Conservation (phyloP, 2,797 vertebrate genomes). For the Rhinophrynus dorsalis region DNA sequence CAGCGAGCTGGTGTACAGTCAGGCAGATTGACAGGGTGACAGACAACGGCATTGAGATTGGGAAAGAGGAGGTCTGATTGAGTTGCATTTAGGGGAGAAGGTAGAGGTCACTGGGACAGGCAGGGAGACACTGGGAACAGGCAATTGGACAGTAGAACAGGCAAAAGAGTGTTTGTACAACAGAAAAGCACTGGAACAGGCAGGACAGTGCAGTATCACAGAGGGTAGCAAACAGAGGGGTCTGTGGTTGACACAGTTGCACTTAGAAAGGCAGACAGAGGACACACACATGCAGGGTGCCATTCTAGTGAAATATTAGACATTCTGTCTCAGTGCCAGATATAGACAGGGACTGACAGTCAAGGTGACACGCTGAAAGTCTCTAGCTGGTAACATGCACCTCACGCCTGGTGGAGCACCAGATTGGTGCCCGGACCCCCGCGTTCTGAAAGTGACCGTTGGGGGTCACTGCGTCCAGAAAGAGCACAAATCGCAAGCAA, state of each 20-base stretch:
- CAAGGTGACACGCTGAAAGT: not conserved
- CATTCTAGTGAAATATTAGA: not conserved
- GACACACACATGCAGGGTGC: not conserved
- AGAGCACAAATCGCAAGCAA: not conserved
- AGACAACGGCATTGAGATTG: not conserved
- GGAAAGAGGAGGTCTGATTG: not conserved
- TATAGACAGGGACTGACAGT: not conserved
- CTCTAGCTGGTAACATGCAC: not conserved
- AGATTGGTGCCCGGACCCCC: constrained; percentile 43
- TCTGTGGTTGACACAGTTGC: no score
- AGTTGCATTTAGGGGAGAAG: not conserved
- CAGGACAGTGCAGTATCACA: no score
- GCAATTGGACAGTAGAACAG: not conserved
- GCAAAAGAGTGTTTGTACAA: no score
- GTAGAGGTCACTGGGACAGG: not conserved
- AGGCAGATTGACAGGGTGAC: not conserved
- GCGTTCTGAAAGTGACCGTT: constrained; percentile 39
- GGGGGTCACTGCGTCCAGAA: constrained; percentile 36
- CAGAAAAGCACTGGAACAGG: no score
- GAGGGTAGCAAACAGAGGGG: no score
- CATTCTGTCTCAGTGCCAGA: not conserved
- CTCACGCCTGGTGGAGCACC: constrained; percentile 22
- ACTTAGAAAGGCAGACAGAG: not conserved
- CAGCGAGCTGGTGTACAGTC: not conserved
- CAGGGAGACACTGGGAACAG: not conserved